Evolutionary conservation across 2,888 invertebrate genomes (phyloP).

Genomic region (Diogma glabrata): DNA sequence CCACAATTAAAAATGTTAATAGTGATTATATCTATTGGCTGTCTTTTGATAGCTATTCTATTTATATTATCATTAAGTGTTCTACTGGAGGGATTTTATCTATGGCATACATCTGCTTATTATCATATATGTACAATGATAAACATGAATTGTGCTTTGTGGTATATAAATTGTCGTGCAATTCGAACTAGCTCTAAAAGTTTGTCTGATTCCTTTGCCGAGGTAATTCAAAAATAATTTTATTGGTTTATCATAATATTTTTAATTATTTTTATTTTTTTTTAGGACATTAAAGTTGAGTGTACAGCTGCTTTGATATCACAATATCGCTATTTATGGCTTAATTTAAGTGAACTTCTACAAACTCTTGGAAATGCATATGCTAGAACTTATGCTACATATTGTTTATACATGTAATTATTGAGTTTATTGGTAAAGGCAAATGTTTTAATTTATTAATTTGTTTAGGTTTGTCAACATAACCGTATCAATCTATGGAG

Average conservation of each 20-base stretch:
- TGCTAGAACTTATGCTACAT: constrained; percentile 53
- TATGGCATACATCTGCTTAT: constrained; percentile 44
- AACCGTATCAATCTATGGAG: constrained; percentile 54
- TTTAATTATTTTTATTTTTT: constrained; percentile 11
- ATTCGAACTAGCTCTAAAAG: constrained; percentile 50
- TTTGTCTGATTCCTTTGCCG: constrained; percentile 41
- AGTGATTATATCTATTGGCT: constrained; percentile 48
- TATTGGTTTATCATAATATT: background rate
- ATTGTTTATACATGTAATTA: constrained; percentile 49
- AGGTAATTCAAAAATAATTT: constrained; percentile 28
- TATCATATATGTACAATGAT: constrained; percentile 58
- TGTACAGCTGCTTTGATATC: constrained; percentile 45
- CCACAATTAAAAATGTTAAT: constrained; percentile 48
- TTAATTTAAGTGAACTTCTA: constrained; percentile 51
- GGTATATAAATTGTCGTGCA: constrained; percentile 58
- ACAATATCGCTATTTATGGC: constrained; percentile 50
- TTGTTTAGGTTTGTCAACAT: constrained; percentile 48
- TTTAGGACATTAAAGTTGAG: constrained; percentile 44
- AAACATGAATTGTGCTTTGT: constrained; percentile 59
- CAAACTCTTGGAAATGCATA: constrained; percentile 55
- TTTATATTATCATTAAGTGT: constrained; percentile 48
- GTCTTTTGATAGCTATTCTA: constrained; percentile 46
- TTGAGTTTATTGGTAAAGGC: background rate
- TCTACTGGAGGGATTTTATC: constrained; percentile 47
- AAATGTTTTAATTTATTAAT: too few relatives aligned